Base-by-base conservation (phyloP, 2,888 invertebrate species). In the Drosophila rellima region DNA sequence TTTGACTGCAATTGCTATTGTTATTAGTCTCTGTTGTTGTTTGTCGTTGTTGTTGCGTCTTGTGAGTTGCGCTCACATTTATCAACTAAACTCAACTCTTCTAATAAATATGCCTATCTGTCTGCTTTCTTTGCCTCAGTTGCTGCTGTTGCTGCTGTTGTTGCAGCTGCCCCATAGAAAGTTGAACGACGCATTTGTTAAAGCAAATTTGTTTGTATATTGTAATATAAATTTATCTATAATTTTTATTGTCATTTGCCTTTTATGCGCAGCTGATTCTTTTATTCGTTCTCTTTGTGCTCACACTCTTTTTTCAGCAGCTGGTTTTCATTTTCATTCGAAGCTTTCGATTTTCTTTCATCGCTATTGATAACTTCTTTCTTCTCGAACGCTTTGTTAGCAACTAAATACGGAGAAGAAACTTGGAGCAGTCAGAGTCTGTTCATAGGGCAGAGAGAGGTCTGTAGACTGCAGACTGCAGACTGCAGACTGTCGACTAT, bases 301-400 rank as follows among this genome's bases (percentile, higher is more conserved):
- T n/a, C 31, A 29, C 23, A 42, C n/a, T 10, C 26, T 40, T 23
- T 50, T 50, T 17, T 56, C 56, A 67, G 62, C 82, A 87, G 88
- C 75, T 52, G 70, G 78, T 83, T 84, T 54, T 74, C 68, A 56
- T 56, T 56, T 56, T 56, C 56, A 45, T 45, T 20, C 20, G 23
- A 39, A 61, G 73, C 67, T 85, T 83, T 83, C 75, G 55, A 73
- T 84, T 83, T 84, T 74, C 68, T 57, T 81, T 74, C 33, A 48
- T 44, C n/a, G 33, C 65, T 57, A 78, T 78, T 78, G 77, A 80
- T 69, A 48, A 76, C 66, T 62, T 70, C 67, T 75, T 73, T 65
- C 50, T 68, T 61, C 60, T 63, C 35, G 33, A 47, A 29, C 15
- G 20, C 55, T 51, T 69, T 56, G 39, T 42, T 39, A 15, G 18